A percentile compares a stretch with the other conserved stretches of the same genome.
Conservation (phyloP, 2,113 vertebrate species). For the Gymnorhina tibicen region DNA sequence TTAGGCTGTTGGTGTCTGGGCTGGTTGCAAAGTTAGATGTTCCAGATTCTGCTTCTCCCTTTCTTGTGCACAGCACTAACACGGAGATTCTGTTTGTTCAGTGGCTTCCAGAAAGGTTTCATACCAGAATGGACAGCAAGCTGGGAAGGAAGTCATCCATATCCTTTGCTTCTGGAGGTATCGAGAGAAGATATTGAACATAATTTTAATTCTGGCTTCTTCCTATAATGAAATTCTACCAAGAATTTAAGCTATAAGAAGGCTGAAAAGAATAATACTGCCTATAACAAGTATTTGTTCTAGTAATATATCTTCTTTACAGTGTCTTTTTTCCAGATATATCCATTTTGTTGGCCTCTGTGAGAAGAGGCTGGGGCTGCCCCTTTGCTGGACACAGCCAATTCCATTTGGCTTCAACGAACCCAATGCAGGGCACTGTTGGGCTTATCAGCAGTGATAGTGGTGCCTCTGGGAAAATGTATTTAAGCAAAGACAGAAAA, state of each 20-base stretch:
- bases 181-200: background rate
- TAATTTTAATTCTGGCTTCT: background rate
- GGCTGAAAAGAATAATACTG: background rate
- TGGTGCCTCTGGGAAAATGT: background rate
- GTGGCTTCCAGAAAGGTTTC: background rate
- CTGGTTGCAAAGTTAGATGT: background rate
- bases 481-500: background rate
- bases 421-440: fast-evolving
- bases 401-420: background rate
- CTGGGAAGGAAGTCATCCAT: background rate
- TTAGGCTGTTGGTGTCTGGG: background rate
- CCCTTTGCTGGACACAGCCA: background rate
- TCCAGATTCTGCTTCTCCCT: background rate
- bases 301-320: background rate
- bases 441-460: no score
- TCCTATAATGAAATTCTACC: background rate
- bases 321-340: background rate
- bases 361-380: background rate
- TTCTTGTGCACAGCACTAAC: background rate
- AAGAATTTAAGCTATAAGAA: background rate
- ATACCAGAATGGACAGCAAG: background rate
- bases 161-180: background rate
- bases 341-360: background rate
- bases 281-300: background rate
- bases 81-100: background rate